Evolutionary conservation across 2,797 vertebrate genomes (phyloP), one percentile per base, ranked within the genome.

Genomic region (Etheostoma nigrum): DNA sequence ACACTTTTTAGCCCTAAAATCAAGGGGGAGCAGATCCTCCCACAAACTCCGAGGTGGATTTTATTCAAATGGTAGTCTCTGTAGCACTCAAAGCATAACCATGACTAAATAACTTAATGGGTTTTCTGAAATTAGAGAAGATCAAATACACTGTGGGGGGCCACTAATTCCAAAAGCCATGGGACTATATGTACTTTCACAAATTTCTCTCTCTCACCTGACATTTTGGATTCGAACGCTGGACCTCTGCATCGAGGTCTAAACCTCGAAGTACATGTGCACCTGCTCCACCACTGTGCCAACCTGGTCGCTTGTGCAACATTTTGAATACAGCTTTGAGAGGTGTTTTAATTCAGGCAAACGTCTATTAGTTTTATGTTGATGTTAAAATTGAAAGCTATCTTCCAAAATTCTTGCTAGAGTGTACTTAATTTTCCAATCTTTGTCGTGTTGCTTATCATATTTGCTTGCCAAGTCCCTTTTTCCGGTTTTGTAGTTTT

Each of bases 41-140:
- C 36, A 14, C 53, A 2, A 1, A 4, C 64, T 59, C 61, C 54
- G 21, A 62, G 52, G 60, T 67, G 36, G 33, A 36, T 74, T 74
- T 67, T n/a, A 63, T 30, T 67, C 4, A 21, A 30, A 65, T 5
- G 4, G 25, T 60, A 30, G 21, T 68, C 54, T 73, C 61, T 79
- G 63, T 53, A 21, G 64, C 36, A 15, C 54, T 30, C 18, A 59
- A 61, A 79, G 68, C 78, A 72, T 14, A 76, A 48, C 74, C 83
- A 66, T 81, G 76, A 77, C 71, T 83, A 86, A 78, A 80, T 67
- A 49, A 71, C 47, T 63, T 72, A 44, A 83, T 81, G 72, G 73
- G 67, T 72, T 79, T 81, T 76, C 49, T 83, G 45, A 82, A 84
- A 82, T 89, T 78, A 89, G 58, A 69, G 69, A 44, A 54, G 61